A percentile compares a stretch with the other conserved stretches of the same genome.
These are phyloP conservation scores for Monochamus alternatus DNA, from an alignment of 2,888 invertebrate genomes.

Conservation along the genomic window DNA sequence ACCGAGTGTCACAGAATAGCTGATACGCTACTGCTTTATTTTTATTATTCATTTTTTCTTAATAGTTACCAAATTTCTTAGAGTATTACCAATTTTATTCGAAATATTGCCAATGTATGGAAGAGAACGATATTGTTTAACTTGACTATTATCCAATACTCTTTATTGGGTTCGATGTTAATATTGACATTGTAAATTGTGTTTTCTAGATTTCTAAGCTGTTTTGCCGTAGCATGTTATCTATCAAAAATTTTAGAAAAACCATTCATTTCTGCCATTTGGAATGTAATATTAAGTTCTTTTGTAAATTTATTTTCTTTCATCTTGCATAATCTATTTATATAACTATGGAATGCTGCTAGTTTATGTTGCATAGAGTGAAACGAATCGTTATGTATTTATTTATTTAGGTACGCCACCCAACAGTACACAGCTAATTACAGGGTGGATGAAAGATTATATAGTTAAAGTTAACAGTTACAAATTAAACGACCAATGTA, in stretches of 20 bases:
- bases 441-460: no score
- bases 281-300: neutral
- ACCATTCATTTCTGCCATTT: neutral
- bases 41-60: neutral
- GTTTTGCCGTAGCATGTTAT: neutral
- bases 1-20: neutral
- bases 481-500: no score
- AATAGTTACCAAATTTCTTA: neutral
- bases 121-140: neutral
- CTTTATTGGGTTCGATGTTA: neutral
- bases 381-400: neutral
- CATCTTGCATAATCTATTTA: neutral
- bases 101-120: neutral
- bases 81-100: neutral
- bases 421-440: no score
- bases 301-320: neutral
- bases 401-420: no score
- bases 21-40: neutral
- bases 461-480: no score
- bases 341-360: neutral
- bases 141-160: neutral
- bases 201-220: neutral
- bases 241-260: neutral
- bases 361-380: neutral
- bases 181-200: neutral